phyloP scores from a whole-genome alignment of 2,797 vertebrate genomes.

The Clamator glandarius region DNA sequence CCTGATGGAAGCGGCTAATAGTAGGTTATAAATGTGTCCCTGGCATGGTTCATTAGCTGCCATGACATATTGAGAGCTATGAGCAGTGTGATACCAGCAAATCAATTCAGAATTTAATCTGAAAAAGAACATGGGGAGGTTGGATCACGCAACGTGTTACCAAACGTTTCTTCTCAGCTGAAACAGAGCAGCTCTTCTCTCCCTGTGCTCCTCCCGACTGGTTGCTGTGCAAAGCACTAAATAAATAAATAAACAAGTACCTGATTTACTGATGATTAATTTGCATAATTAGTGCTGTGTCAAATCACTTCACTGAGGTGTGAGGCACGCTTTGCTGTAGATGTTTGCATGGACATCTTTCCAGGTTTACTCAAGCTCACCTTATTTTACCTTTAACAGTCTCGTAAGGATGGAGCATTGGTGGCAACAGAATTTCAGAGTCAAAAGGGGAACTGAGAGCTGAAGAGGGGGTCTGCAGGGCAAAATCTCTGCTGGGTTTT shows the following conservation, averaged over 20 bases:
- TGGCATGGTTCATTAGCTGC: slow-evolving; percentile 5
- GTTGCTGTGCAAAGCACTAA: background rate
- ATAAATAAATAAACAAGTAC: slow-evolving; percentile 38
- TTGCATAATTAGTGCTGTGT: slow-evolving; percentile 42
- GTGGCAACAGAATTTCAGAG: background rate
- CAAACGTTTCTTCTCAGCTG: background rate
- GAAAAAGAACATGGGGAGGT: background rate
- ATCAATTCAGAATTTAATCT: slow-evolving; percentile 29
- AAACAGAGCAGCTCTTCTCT: background rate
- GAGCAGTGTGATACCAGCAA: background rate
- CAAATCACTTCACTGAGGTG: background rate
- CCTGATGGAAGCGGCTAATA: background rate
- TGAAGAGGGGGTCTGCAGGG: background rate
- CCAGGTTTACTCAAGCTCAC: background rate
- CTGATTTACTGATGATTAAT: slow-evolving; percentile 46
- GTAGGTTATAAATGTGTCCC: slow-evolving; percentile 14
- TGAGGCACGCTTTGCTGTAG: background rate
- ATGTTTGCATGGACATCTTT: background rate
- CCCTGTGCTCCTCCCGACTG: background rate
- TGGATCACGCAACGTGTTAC: background rate
- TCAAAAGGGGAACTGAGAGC: background rate
- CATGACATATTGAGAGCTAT: background rate
- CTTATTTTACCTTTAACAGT: rapidly evolving
- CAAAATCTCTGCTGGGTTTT: background rate
- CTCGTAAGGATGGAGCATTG: rapidly evolving